Base-by-base conservation (phyloP, 2,797 vertebrate genomes). In the Hyperoplus immaculatus region DNA sequence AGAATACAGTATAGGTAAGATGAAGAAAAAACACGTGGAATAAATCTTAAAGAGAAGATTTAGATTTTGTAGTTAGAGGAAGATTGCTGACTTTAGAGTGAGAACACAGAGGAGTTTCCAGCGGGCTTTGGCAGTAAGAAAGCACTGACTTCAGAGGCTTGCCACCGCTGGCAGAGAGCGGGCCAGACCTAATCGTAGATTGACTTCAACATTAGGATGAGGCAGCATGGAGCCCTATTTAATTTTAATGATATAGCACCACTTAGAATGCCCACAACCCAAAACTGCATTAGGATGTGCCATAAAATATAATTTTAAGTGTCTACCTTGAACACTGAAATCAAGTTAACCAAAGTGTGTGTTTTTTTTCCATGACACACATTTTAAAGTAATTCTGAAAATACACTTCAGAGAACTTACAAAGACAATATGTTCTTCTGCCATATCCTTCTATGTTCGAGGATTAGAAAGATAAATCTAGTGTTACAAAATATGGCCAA, bases 171-270 rank as follows among this genome's bases (percentile, higher is more conserved):
- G 84, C 80, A 85, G 88, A 90, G 82, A 82, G 68, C 49, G 77
- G 67, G 91, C 93, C 90, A 93, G 84, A 66, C 83, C 87, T 90
- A 88, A 91, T 92, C 80, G 70, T 64, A 93, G 87, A 91, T 79
- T 90, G 84, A 91, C 81, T 88, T 87, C 83, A 91, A 89, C 91
- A 92, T 92, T 82, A 92, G 80, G 79, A 93, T 86, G 84, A 92
- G 88, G 87, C 88, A 85, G 87, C 77, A 70, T 57, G 79, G 72
- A 70, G 80, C 74, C 82, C 89, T 86, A 89, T 93, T 90, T 94
- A 78, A 93, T 91, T 93, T 91, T 79, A 88, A 90, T 88, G 90
- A 93, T 89, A 86, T 74, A 92, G 81, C 79, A 79, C 81, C 79
- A 86, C 75, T 85, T 83, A 77, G 87, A 90, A 75, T 78, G 70